Percentiles rank a stretch among this genome's conserved stretches.
These are phyloP conservation scores for Tyria jacobaeae DNA, from an alignment of 2,888 invertebrate species.

Conservation along the genomic window DNA sequence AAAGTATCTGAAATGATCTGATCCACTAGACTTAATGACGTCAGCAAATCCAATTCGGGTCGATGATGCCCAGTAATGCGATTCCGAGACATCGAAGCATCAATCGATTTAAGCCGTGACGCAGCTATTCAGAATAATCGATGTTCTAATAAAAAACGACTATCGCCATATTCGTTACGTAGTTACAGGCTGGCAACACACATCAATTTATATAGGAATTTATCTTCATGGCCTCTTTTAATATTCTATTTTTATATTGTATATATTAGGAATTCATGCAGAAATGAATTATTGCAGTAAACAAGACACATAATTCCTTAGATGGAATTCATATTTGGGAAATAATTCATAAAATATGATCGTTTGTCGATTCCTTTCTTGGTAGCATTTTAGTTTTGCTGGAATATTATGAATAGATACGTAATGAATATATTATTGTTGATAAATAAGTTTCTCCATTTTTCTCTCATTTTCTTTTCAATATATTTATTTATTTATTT, in stretches of 20 bases:
- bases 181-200: slow-evolving; percentile 10
- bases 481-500: no score
- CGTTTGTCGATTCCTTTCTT: no score
- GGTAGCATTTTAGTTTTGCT: no score
- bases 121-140: slow-evolving; percentile 36
- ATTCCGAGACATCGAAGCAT: slow-evolving; percentile 36
- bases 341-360: neutral
- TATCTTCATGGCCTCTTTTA: slow-evolving; percentile 13
- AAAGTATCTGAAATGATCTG: neutral
- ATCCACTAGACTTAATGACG: slow-evolving; percentile 27
- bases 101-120: slow-evolving; percentile 47
- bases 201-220: slow-evolving; percentile 12
- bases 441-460: no score
- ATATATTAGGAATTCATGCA: slow-evolving; percentile 5
- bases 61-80: slow-evolving; percentile 36
- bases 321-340: neutral
- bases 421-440: no score
- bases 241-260: slow-evolving; percentile 13
- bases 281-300: slow-evolving; percentile 8
- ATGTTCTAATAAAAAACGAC: slow-evolving; percentile 21
- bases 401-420: no score
- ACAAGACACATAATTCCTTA: neutral
- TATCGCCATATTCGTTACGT: slow-evolving; percentile 14
- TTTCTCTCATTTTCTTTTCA: no score
- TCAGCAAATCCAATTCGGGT: slow-evolving; percentile 33